These are phyloP conservation scores for Petroica traversi DNA, from an alignment of 2,113 vertebrate genomes.

Conservation along the genomic window DNA sequence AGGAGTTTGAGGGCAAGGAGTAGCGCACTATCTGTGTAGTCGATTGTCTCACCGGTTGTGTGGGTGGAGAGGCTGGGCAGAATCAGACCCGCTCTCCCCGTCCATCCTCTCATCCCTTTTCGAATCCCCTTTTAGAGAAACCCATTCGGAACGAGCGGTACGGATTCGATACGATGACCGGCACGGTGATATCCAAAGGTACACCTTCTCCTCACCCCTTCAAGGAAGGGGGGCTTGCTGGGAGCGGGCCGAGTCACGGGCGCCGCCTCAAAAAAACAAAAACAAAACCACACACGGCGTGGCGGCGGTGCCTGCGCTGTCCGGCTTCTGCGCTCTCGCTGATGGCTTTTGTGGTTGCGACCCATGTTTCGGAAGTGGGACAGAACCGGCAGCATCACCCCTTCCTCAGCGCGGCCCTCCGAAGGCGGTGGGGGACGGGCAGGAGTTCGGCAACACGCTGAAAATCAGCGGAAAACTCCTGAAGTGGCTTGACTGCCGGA, in stretches of 20 bases:
- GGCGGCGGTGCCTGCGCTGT: fast-evolving
- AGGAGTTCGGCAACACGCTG: background rate
- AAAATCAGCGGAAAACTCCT: background rate
- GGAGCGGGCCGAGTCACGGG: background rate
- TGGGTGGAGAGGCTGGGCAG: background rate
- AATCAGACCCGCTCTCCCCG: fast-evolving
- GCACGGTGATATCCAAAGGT: background rate
- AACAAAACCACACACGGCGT: background rate
- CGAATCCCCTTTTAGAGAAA: background rate
- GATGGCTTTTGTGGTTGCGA: fast-evolving
- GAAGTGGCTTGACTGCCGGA: background rate
- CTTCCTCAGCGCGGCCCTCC: fast-evolving
- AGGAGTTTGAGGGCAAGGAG: too few relatives aligned
- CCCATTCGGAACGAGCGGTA: fast-evolving
- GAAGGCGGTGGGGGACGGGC: background rate
- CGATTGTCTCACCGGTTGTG: too few relatives aligned
- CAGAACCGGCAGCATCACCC: background rate
- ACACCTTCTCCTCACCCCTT: too few relatives aligned
- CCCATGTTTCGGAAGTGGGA: background rate
- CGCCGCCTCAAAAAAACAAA: background rate
- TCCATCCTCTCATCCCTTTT: fast-evolving
- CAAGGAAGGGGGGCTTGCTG: too few relatives aligned
- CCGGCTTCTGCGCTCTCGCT: background rate
- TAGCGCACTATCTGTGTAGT: fast-evolving
- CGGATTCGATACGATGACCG: background rate